phyloP scores from a whole-genome alignment of 2,113 vertebrate genomes.

The Malurus melanocephalus region DNA sequence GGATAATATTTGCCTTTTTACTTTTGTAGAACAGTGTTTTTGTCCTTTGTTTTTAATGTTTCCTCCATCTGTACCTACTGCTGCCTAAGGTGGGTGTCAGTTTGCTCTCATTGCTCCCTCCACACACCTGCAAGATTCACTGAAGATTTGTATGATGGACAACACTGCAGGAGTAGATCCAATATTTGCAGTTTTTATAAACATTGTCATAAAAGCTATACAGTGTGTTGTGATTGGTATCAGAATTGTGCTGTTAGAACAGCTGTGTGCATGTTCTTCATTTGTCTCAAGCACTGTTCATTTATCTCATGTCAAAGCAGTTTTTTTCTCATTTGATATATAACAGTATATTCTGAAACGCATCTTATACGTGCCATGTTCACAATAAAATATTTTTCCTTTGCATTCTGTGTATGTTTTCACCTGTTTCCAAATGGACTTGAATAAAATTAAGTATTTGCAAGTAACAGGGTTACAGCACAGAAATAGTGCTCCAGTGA shows the following conservation, averaged over 20 bases:
- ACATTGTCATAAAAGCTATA: background rate
- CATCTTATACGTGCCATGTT: constrained; percentile 44
- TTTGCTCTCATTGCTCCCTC: background rate
- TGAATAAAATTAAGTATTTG: background rate
- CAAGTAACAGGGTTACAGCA: background rate
- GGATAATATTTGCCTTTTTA: constrained; percentile 58
- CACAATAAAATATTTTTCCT: constrained; percentile 66
- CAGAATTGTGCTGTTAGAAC: constrained; percentile 32
- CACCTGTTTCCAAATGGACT: background rate
- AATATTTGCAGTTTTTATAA: constrained; percentile 21
- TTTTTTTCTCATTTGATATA: background rate
- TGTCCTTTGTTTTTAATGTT: constrained; percentile 53
- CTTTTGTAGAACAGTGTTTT: constrained; percentile 43
- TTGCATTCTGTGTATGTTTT: background rate
- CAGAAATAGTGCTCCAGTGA: background rate
- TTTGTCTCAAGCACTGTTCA: constrained; percentile 41
- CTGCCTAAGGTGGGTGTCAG: background rate
- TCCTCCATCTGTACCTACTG: constrained; percentile 13
- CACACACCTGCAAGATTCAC: background rate
- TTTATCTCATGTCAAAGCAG: constrained; percentile 24
- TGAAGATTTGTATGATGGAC: background rate
- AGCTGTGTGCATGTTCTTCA: constrained; percentile 10
- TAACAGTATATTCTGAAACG: constrained; percentile 40
- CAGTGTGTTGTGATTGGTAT: constrained; percentile 11
- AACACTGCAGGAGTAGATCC: background rate